Evolutionary conservation across 2,797 vertebrate species (phyloP).

Genomic region (Cyprinella venusta): DNA sequence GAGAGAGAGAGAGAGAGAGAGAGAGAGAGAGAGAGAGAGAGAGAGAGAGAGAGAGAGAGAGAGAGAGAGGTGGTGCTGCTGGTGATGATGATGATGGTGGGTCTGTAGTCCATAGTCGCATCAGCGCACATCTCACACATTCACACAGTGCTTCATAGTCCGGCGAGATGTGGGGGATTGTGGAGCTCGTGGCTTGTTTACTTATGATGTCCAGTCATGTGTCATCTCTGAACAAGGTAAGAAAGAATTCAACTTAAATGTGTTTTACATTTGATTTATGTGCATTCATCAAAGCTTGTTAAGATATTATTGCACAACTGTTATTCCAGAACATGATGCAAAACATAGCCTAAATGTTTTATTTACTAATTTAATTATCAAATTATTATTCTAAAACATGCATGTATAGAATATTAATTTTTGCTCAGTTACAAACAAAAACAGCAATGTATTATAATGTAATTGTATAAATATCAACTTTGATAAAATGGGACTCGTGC

Average conservation of each 20-base stretch:
- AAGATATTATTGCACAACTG: background rate
- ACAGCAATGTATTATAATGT: background rate
- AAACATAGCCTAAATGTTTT: background rate
- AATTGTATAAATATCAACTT: background rate
- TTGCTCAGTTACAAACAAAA: background rate
- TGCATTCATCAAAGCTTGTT: background rate
- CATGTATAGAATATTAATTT: background rate
- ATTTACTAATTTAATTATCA: background rate
- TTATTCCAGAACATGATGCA: background rate
- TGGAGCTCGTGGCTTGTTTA: conserved; percentile 46
- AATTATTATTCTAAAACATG: background rate
- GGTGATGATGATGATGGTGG: background rate
- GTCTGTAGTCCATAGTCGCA: background rate
- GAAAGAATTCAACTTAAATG: background rate
- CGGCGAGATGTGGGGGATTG: conserved; percentile 52
- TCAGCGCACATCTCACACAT: conserved; percentile 4
- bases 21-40: conserved; percentile 18
- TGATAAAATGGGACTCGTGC: background rate
- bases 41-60: conserved; percentile 14
- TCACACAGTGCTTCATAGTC: conserved; percentile 15
- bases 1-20: background rate
- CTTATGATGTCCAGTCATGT: conserved; percentile 48
- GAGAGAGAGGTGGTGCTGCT: background rate
- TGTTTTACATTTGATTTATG: background rate
- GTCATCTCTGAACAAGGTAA: conserved; percentile 56